phyloP scores from a whole-genome alignment of 2,113 vertebrate species.

The Centropus unirufus region DNA sequence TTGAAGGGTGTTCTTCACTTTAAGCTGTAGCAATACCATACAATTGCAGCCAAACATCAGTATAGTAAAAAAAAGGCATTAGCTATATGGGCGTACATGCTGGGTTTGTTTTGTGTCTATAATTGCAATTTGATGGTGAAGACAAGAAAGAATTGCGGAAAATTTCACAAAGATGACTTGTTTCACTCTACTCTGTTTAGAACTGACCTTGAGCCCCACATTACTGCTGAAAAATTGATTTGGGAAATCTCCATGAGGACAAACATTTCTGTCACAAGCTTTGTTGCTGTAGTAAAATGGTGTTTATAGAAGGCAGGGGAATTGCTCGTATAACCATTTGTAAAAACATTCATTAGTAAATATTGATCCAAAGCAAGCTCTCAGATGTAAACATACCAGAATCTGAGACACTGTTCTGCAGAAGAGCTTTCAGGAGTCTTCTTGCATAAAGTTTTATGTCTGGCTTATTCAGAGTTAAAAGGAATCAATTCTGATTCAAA shows the following conservation, averaged over 20 bases:
- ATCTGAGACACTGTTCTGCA: background rate
- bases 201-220: background rate
- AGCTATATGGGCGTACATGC: too few species aligned
- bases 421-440: background rate
- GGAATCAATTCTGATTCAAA: background rate
- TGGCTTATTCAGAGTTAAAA: background rate
- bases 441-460: background rate
- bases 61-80: background rate
- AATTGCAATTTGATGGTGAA: background rate
- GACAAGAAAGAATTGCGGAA: background rate
- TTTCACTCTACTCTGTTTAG: background rate
- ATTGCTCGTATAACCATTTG: conserved; percentile 2
- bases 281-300: background rate
- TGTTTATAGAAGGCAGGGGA: conserved; percentile 19
- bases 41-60: background rate
- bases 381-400: background rate
- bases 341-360: conserved; percentile 29
- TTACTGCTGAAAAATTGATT: background rate
- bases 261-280: background rate
- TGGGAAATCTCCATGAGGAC: background rate
- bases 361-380: background rate
- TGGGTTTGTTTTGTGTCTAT: background rate
- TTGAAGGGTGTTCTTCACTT: background rate
- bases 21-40: background rate
- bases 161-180: background rate